Base-by-base conservation (phyloP, 1,140 invertebrate species). In the Triops cancriformis region DNA sequence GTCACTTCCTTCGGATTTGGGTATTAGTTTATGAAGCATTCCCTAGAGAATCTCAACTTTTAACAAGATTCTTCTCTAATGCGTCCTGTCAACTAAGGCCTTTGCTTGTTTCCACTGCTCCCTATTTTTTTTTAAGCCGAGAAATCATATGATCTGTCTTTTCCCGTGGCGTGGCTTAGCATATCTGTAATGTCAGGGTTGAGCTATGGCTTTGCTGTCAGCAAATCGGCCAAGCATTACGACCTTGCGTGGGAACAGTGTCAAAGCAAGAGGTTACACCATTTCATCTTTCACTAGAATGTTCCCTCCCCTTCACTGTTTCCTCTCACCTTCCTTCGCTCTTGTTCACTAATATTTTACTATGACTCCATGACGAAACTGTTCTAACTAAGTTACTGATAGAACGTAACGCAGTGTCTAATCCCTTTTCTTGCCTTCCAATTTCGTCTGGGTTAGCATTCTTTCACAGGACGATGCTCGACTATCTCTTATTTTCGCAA, bases 201-300 rank as follows among this genome's bases (percentile, higher is more conserved):
- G n/a, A 64, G 51, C 51, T 64, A 64, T 64, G 14, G 23, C 51
- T 64, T 64, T 14, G 51, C 51, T 64, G 51, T 64, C 51, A 64
- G 51, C 51, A 23, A 64, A 64, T 64, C 51, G 23, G 51, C 51
- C 51, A 64, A 64, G 51, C 51, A 64, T 64, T 23, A 64, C 51
- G 14, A 64, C 23, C 51, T 64, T 64, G n/a, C 14, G 18, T 37
- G 31, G 31, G 31, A 37, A 23, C 23, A 1, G 51, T 64, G 51
- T 64, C 51, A 64, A 7, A 23, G 18, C 51, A 64, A 64, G 18
- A 64, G 14, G 18, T 23, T 0, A 37, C 51, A 64, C 51, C 51
- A 64, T 64, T 64, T 64, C 51, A 64, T 64, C 51, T 64, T 2
- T 64, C 51, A 1, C 18, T 64, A 14, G 9, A 14, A 64, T 23